Evolutionary conservation across 2,888 invertebrate genomes (phyloP), one percentile per base, ranked within the genome.

Genomic region (Tryphoninae sp.): DNA sequence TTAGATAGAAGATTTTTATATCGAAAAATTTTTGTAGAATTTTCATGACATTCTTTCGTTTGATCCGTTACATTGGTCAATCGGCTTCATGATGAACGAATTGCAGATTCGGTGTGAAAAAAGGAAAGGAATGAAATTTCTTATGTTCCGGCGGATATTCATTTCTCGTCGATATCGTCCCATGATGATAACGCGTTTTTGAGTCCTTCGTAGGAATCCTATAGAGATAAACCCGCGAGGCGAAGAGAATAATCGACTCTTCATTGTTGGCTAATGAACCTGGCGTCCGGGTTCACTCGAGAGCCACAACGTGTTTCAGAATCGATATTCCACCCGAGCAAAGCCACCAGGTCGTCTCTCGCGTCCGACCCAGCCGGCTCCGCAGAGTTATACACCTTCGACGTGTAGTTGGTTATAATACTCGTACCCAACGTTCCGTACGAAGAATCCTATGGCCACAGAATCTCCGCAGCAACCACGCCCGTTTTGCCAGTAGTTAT

Each of bases 241-340:
- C 69, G 51, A 69, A 64, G 81, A 76, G 67, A 74, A 78, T 78
- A 81, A 81, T 81, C 81, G 78, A 81, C 78, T 81, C 81, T 75
- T 81, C 78, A 81, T 78, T 81, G 78, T 75, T 81, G 81, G 78
- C 81, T 81, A 81, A 81, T 81, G 78, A 81, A 81, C 81, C 78
- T 69, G 64, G 74, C 69, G 81, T 74, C 78, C 78, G 81, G 74
- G 74, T 81, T 81, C 74, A 81, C 81, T 71, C 78, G 73, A 78
- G 78, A 78, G 65, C 65, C 68, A 68, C 78, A 75, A 74, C 65
- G 74, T 68, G 78, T 81, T 74, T 64, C 69, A 42, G 53, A 75
- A 81, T 81, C 81, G 78, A 81, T 81, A 81, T 67, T 78, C 71
- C 65, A 74, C 68, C 4, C 61, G 51, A 76, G 61, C 45, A 22